phyloP scores from a whole-genome alignment of 2,888 invertebrate species.

The Bugulina stolonifera region DNA sequence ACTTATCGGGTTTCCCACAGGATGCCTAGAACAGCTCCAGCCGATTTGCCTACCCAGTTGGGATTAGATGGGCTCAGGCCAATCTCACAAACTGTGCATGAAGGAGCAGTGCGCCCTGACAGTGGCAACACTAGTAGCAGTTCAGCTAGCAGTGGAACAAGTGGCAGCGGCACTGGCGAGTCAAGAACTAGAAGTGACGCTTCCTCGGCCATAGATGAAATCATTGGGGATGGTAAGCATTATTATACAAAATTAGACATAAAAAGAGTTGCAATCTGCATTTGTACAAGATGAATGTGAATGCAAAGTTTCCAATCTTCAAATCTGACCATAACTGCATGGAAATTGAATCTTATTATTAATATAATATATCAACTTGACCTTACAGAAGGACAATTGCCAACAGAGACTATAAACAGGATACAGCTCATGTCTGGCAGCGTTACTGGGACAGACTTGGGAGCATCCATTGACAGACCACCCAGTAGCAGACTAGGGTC shows the following conservation, averaged over 20 bases:
- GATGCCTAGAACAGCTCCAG: conserved; percentile 26
- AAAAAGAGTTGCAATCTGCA: no score
- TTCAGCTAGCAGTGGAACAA: neutral
- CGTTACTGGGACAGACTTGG: conserved; percentile 1
- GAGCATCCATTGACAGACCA: neutral
- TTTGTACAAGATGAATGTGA: no score
- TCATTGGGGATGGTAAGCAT: neutral
- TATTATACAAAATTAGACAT: no score
- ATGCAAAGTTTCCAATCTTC: no score
- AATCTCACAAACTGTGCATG: neutral
- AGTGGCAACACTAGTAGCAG: conserved; percentile 13
- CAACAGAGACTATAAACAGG: conserved; percentile 40
- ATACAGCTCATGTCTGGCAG: conserved; percentile 37
- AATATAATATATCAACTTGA: no score
- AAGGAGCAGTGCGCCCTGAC: neutral
- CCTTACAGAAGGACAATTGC: conserved; percentile 30
- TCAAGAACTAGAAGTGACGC: conserved; percentile 3
- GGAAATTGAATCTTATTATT: no score
- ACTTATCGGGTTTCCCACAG: no score
- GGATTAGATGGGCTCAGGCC: conserved; percentile 5
- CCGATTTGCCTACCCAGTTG: conserved; percentile 20
- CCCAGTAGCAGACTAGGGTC: conserved; percentile 19
- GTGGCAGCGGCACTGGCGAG: neutral
- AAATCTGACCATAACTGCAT: no score
- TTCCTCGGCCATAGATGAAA: neutral